phyloP scores from a whole-genome alignment of 2,888 invertebrate species.

The Baccha elongata region DNA sequence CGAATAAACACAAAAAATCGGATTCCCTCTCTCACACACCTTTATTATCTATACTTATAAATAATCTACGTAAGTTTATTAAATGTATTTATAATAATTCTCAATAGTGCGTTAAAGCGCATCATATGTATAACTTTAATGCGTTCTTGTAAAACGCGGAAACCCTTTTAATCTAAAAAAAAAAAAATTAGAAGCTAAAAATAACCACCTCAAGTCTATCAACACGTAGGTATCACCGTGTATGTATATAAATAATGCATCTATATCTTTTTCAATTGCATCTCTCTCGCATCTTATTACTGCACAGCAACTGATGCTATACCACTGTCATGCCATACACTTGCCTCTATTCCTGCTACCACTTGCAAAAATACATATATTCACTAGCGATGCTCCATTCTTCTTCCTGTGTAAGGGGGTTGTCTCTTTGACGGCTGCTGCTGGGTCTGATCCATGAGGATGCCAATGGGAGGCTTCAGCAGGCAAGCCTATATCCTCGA shows the following conservation, averaged over 20 bases:
- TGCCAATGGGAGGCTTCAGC: conserved; percentile 19
- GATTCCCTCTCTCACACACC: background rate
- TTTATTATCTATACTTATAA: background rate
- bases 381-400: conserved; percentile 55
- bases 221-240: conserved; percentile 46
- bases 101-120: background rate
- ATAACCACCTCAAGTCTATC: conserved; percentile 56
- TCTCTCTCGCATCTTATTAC: conserved; percentile 55
- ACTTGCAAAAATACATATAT: conserved; percentile 43
- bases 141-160: conserved; percentile 35
- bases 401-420: conserved; percentile 43
- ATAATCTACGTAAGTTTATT: background rate
- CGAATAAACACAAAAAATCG: no score
- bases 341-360: conserved; percentile 9
- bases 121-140: background rate
- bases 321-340: conserved; percentile 11
- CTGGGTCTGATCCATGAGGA: conserved; percentile 37
- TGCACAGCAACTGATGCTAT: conserved; percentile 16
- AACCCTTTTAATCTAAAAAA: conserved; percentile 52
- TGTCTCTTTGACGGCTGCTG: conserved; percentile 19
- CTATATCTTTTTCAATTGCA: conserved; percentile 65
- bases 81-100: background rate
- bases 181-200: conserved; percentile 54
- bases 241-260: conserved; percentile 37
- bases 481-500: conserved; percentile 3